Percentiles rank a stretch among this genome's conserved stretches.
These are phyloP conservation scores for Lagodon rhomboides DNA, from an alignment of 2,797 vertebrate species.

Conservation along the genomic window DNA sequence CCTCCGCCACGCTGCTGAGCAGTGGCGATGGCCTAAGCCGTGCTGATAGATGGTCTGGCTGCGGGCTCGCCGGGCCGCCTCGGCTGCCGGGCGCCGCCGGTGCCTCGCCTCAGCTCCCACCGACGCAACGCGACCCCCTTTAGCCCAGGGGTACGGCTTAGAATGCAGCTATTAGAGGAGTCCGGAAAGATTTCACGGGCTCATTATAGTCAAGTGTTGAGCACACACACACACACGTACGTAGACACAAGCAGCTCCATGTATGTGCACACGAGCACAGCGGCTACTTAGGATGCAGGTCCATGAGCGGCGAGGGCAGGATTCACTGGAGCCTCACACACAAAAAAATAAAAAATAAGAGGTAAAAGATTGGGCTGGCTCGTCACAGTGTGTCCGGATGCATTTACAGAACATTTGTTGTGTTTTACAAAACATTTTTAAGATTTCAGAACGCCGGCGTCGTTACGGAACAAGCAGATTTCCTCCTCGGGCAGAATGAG, in stretches of 20 bases:
- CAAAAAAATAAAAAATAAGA: neutral
- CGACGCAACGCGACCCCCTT: conserved; percentile 54
- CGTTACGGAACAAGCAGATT: conserved; percentile 59
- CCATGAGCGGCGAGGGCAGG: conserved; percentile 45
- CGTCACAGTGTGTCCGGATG: neutral
- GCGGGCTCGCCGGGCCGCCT: conserved; percentile 23
- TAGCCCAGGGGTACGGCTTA: conserved; percentile 74
- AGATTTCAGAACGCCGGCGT: conserved; percentile 36
- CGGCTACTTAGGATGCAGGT: conserved; percentile 67
- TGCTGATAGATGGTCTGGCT: conserved; percentile 76
- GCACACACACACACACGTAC: conserved; percentile 21
- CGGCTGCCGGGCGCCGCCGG: conserved; percentile 56
- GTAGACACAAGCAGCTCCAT: conserved; percentile 16
- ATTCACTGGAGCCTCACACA: conserved; percentile 46
- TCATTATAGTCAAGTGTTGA: conserved; percentile 78
- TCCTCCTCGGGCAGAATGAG: conserved; percentile 59
- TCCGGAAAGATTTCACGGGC: conserved; percentile 76
- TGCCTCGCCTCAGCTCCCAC: conserved; percentile 69
- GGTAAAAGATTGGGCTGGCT: conserved; percentile 38
- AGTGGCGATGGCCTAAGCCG: conserved; percentile 73
- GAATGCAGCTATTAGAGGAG: conserved; percentile 79
- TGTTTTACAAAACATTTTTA: conserved; percentile 42
- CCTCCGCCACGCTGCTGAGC: conserved; percentile 67
- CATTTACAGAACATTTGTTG: conserved; percentile 37
- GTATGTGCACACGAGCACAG: conserved; percentile 58